A percentile compares a stretch with the other conserved stretches of the same genome.
phyloP scores from a whole-genome alignment of 2,113 vertebrate species.

The Sigmodon hispidus region DNA sequence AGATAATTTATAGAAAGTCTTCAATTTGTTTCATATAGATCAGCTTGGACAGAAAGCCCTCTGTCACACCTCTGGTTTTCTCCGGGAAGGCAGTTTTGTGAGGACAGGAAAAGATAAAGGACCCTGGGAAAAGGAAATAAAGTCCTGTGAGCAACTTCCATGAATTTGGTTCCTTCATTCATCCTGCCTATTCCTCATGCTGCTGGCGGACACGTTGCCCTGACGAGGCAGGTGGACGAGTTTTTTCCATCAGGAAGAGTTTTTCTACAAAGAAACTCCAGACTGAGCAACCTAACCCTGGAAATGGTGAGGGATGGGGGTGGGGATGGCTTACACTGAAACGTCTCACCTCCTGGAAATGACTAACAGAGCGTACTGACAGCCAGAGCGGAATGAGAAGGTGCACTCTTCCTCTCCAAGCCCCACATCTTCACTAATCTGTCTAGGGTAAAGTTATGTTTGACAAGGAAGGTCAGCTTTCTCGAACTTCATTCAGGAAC shows the following conservation, averaged over 20 bases:
- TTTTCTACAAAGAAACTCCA: conserved; percentile 51
- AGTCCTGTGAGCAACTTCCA: conserved; percentile 67
- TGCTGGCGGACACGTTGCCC: conserved; percentile 23
- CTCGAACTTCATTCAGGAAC: background rate
- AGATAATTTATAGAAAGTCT: conserved; percentile 8
- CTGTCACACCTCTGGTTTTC: background rate
- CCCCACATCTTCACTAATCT: conserved; percentile 54
- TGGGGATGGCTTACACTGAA: conserved; percentile 67
- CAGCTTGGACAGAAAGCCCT: background rate
- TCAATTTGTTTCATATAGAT: conserved; percentile 48
- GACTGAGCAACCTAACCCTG: conserved; percentile 23
- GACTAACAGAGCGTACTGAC: conserved; percentile 71
- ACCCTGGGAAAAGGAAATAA: conserved; percentile 43
- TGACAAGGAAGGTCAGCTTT: conserved; percentile 34
- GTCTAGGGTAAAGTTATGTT: conserved; percentile 67
- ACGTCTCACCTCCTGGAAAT: conserved; percentile 74
- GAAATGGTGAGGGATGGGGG: background rate
- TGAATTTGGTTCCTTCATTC: conserved; percentile 63
- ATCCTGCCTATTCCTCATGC: conserved; percentile 38
- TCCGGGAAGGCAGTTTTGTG: conserved; percentile 1
- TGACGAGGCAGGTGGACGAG: conserved; percentile 23
- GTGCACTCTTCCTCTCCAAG: conserved; percentile 30
- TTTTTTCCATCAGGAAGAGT: conserved; percentile 28
- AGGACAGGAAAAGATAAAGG: conserved; percentile 13
- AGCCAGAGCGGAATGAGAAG: conserved; percentile 74